These are phyloP conservation scores for Anastatus disparis DNA, from an alignment of 1,140 invertebrate species.

Conservation along the genomic window DNA sequence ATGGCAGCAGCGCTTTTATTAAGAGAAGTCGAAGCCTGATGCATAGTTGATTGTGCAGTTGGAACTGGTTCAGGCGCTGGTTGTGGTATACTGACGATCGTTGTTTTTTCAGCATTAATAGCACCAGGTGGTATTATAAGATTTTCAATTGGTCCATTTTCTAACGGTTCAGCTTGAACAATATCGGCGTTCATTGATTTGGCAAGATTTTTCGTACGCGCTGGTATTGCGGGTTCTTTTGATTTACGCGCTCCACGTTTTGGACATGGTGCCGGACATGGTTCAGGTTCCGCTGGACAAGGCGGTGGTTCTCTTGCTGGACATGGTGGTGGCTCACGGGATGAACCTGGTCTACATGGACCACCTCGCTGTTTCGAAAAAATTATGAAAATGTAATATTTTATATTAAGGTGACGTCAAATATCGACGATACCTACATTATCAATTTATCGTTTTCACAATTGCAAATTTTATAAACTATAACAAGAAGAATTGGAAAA, in stretches of 20 bases:
- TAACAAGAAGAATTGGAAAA: no score
- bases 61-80: neutral
- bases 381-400: no score
- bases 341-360: neutral
- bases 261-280: neutral
- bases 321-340: neutral
- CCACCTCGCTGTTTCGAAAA: neutral
- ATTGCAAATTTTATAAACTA: no score
- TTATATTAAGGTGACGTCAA: no score
- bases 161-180: constrained; percentile 51
- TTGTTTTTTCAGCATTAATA: constrained; percentile 43
- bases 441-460: no score
- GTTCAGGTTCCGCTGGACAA: neutral
- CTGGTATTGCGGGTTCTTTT: constrained; percentile 23
- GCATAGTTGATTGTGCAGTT: no score
- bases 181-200: constrained; percentile 52
- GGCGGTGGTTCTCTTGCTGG: neutral
- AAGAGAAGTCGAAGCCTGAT: neutral
- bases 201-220: constrained; percentile 47
- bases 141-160: constrained; percentile 47
- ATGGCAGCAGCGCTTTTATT: constrained; percentile 52
- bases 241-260: no score
- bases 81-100: constrained; percentile 48
- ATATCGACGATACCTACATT: no score
- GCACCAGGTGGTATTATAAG: constrained; percentile 52